Percentiles rank a stretch among this genome's conserved stretches.
These are phyloP conservation scores for Tamandua tetradactyla DNA, from an alignment of 2,797 vertebrate species.

Conservation along the genomic window DNA sequence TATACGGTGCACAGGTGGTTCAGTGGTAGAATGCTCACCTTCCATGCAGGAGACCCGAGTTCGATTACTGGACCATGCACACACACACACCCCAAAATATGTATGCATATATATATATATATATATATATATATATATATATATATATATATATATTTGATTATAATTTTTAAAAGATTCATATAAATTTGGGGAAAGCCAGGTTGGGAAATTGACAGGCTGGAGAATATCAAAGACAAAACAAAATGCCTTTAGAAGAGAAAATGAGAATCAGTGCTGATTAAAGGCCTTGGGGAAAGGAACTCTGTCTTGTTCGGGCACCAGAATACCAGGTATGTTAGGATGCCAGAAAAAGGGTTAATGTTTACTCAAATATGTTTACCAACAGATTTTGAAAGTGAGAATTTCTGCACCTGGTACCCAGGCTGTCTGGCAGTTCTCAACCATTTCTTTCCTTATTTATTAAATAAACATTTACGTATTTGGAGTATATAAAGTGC, in stretches of 20 bases:
- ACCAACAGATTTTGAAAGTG: not conserved
- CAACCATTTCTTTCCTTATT: not conserved
- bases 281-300: not conserved
- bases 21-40: too few relatives aligned
- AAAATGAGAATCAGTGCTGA: conserved; percentile 26
- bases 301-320: not conserved
- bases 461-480: not conserved
- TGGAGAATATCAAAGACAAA: not conserved
- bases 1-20: too few relatives aligned
- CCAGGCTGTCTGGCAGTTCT: not conserved
- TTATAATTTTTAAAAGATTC: conserved; percentile 41
- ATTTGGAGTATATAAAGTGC: not conserved
- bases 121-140: conserved; percentile 9
- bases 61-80: too few relatives aligned
- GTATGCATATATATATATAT: too few relatives aligned
- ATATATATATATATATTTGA: conserved; percentile 35
- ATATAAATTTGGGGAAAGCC: not conserved
- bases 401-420: not conserved
- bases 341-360: not conserved
- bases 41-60: too few relatives aligned
- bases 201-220: not conserved
- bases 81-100: too few relatives aligned
- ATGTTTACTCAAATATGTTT: conserved; percentile 14
- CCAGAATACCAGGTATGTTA: not conserved
- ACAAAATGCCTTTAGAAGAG: not conserved